A percentile compares a stretch with the other conserved stretches of the same genome.
Conservation (phyloP, 2,888 invertebrate genomes). For the Drosophila tripunctata region DNA sequence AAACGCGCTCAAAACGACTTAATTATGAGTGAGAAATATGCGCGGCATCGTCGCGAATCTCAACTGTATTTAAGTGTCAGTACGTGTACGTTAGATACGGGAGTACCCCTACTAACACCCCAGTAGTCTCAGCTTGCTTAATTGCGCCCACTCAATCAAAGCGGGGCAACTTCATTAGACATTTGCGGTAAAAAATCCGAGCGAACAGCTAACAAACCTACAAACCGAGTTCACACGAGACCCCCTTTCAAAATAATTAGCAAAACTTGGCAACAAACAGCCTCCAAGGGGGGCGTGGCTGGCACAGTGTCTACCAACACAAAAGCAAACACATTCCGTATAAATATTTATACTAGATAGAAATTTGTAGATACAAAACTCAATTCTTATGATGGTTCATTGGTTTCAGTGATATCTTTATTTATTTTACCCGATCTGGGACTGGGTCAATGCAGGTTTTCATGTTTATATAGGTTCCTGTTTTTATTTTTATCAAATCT, state of each 20-base stretch:
- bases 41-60: conserved; percentile 67
- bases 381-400: too few species aligned
- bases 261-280: conserved; percentile 28
- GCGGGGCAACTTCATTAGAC: conserved; percentile 80
- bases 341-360: too few species aligned
- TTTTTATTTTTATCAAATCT: too few species aligned
- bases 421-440: too few species aligned
- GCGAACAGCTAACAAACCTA: conserved; percentile 72
- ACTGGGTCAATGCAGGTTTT: too few species aligned
- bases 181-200: conserved; percentile 75
- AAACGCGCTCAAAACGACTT: conserved; percentile 81
- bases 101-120: background rate
- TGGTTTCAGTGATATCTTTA: too few species aligned
- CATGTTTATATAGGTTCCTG: too few species aligned
- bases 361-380: too few species aligned
- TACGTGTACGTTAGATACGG: conserved; percentile 29
- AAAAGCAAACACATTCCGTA: background rate
- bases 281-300: conserved; percentile 4
- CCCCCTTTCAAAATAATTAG: conserved; percentile 66
- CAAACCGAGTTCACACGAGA: conserved; percentile 79
- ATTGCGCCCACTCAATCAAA: conserved; percentile 79
- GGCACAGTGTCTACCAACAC: background rate
- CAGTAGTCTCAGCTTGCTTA: conserved; percentile 52
- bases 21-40: conserved; percentile 79
- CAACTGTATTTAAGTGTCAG: conserved; percentile 65